These are phyloP conservation scores for Enteromius anoplus DNA, from an alignment of 2,797 vertebrate species.

Conservation along the genomic window DNA sequence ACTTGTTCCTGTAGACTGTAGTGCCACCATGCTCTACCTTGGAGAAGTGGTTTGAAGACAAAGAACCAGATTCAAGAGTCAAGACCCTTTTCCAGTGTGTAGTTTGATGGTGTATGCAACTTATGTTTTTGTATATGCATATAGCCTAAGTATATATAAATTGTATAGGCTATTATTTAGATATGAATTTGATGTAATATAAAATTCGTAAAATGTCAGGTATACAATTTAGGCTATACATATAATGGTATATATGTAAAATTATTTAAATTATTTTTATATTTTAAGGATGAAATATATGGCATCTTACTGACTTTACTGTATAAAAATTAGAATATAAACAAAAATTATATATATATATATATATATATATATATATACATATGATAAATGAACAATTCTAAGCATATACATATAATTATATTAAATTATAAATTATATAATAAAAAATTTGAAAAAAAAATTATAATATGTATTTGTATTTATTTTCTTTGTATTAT, in stretches of 20 bases:
- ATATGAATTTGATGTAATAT: neutral
- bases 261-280: neutral
- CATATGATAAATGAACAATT: neutral
- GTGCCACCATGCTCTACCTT: slow-evolving; percentile 80
- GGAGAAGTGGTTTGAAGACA: slow-evolving; percentile 76
- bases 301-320: neutral
- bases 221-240: neutral
- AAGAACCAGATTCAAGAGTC: slow-evolving; percentile 62
- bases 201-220: neutral
- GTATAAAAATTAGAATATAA: too few relatives aligned
- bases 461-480: neutral
- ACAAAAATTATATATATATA: too few relatives aligned
- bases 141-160: neutral
- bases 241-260: neutral
- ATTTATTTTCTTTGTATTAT: neutral
- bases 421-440: neutral
- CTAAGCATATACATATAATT: neutral
- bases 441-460: neutral
- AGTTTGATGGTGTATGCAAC: neutral
- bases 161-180: neutral
- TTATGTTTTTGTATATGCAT: neutral
- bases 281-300: neutral
- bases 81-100: neutral
- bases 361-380: too few relatives aligned
- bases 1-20: slow-evolving; percentile 73